These are phyloP conservation scores for Drosophila nigromelanica DNA, from an alignment of 1,140 invertebrate genomes.

Conservation along the genomic window DNA sequence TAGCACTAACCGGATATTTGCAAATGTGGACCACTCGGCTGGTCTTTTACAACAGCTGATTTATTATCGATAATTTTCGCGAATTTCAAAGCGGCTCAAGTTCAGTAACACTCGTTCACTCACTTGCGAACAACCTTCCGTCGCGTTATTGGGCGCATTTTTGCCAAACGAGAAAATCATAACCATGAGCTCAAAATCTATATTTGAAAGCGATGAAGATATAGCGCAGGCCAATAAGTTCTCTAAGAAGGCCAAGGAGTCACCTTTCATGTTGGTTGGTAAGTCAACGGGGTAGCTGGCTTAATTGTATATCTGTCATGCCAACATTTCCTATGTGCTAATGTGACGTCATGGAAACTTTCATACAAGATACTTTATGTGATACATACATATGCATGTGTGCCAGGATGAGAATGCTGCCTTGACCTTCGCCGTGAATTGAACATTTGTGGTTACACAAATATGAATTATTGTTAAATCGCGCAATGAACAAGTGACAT, in stretches of 20 bases:
- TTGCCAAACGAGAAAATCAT: neutral
- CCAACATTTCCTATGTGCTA: conserved; percentile 7
- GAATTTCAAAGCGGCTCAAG: conserved; percentile 2
- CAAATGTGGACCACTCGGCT: neutral
- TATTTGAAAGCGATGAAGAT: conserved; percentile 70
- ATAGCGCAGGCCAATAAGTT: conserved; percentile 86
- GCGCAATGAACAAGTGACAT: conserved; percentile 50
- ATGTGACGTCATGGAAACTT: conserved; percentile 48
- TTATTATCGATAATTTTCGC: conserved; percentile 8
- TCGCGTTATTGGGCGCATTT: conserved; percentile 13
- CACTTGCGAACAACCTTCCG: neutral
- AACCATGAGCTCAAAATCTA: conserved; percentile 75
- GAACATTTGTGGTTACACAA: neutral
- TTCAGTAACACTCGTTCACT: conserved; percentile 18
- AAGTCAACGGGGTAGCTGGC: conserved; percentile 49
- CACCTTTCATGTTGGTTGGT: conserved; percentile 88
- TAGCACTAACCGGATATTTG: neutral
- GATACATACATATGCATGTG: conserved; percentile 6
- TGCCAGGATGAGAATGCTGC: conserved; percentile 19
- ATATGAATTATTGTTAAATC: neutral
- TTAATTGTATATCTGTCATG: neutral
- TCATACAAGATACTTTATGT: conserved; percentile 19
- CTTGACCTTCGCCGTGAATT: conserved; percentile 38
- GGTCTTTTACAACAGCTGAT: conserved; percentile 14
- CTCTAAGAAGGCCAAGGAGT: conserved; percentile 87